Conservation (phyloP, 2,797 vertebrate genomes). For the Lithobates sylvaticus region DNA sequence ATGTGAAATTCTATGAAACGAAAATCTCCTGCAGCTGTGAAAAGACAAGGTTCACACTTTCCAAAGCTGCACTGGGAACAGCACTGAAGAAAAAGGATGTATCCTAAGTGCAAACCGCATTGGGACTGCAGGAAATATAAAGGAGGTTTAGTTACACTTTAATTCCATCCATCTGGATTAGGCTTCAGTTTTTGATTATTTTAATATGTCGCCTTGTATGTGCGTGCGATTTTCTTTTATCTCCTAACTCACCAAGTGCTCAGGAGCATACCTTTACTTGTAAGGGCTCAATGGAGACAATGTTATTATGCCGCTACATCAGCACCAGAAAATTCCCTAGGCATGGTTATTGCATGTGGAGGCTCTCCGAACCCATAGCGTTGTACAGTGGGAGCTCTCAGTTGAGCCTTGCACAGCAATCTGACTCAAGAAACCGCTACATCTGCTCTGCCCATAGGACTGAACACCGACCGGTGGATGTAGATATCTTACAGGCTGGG, state of each 20-base stretch:
- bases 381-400: no score
- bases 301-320: no score
- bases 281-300: no score
- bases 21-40: constrained; percentile 56
- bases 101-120: background rate
- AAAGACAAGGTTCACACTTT: constrained; percentile 14
- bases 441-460: no score
- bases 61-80: constrained; percentile 24
- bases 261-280: background rate
- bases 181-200: background rate
- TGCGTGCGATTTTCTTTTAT: background rate
- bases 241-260: background rate
- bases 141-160: constrained; percentile 11
- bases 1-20: constrained; percentile 39
- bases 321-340: no score
- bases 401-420: no score
- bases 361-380: no score
- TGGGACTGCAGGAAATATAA: background rate
- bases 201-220: background rate
- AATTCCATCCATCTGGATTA: constrained; percentile 38
- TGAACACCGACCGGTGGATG: no score
- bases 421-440: no score
- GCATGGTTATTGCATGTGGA: no score
- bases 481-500: no score
- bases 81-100: constrained; percentile 12